Conservation (phyloP, 2,113 vertebrate species). For the Anguilla rostrata region DNA sequence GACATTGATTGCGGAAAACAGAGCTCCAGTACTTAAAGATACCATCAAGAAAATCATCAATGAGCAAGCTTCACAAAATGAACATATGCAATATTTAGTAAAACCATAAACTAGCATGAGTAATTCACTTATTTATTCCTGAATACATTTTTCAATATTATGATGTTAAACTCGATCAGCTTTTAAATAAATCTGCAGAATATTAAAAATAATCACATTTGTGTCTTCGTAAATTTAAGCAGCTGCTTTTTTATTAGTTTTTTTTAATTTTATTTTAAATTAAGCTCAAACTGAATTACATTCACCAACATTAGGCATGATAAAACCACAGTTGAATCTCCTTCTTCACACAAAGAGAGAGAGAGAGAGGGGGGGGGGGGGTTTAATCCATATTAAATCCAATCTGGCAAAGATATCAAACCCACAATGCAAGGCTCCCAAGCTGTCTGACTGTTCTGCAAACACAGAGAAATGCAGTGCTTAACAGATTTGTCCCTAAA, state of each 20-base stretch:
- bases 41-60: background rate
- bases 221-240: conserved; percentile 24
- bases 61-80: background rate
- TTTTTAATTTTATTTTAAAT: background rate
- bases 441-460: conserved; percentile 63
- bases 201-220: conserved; percentile 32
- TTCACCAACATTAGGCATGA: conserved; percentile 28
- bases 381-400: conserved; percentile 80
- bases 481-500: conserved; percentile 58
- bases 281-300: conserved; percentile 26
- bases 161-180: background rate
- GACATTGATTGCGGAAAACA: too few relatives aligned
- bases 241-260: background rate
- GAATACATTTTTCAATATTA: conserved; percentile 20
- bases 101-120: background rate
- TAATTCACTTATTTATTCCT: background rate
- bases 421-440: conserved; percentile 73
- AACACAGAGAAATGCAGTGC: conserved; percentile 44
- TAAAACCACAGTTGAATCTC: conserved; percentile 14
- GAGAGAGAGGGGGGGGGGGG: background rate
- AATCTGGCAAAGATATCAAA: conserved; percentile 80
- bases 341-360: background rate
- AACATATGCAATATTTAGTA: background rate
- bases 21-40: conserved; percentile 42
- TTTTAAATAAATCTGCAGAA: conserved; percentile 23